These are phyloP conservation scores for Aporophyla nigra DNA, from an alignment of 2,888 invertebrate genomes.

Conservation along the genomic window DNA sequence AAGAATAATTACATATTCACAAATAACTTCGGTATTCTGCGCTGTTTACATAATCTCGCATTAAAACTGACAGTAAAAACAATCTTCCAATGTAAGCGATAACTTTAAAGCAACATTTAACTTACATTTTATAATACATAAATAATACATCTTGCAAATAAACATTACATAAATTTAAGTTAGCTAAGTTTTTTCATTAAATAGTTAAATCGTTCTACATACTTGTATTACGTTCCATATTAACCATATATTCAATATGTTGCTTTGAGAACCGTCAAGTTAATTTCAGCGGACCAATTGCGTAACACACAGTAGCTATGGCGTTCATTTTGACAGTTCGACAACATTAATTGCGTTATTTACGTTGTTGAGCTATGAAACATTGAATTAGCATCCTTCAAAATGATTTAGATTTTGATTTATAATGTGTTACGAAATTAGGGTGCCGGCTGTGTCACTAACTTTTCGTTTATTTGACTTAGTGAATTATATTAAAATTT, in stretches of 20 bases:
- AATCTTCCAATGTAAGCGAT: slow-evolving; percentile 86
- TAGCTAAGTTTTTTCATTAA: slow-evolving; percentile 88
- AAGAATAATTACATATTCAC: slow-evolving; percentile 91
- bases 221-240: slow-evolving; percentile 79
- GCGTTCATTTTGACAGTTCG: too few species aligned
- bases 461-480: slow-evolving; percentile 77
- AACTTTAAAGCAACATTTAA: slow-evolving; percentile 90
- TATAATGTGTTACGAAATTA: too few species aligned
- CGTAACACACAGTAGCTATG: too few species aligned
- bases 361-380: too few species aligned
- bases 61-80: slow-evolving; percentile 87
- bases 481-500: slow-evolving; percentile 79
- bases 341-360: too few species aligned
- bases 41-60: slow-evolving; percentile 84
- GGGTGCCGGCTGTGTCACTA: slow-evolving; percentile 52
- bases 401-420: too few species aligned
- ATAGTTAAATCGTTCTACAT: slow-evolving; percentile 88
- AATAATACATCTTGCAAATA: slow-evolving; percentile 90
- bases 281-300: slow-evolving; percentile 49
- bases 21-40: slow-evolving; percentile 87
- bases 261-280: slow-evolving; percentile 77
- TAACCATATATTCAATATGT: slow-evolving; percentile 72
- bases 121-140: slow-evolving; percentile 90
- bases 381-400: too few species aligned
- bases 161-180: slow-evolving; percentile 90